A percentile compares a stretch with the other conserved stretches of the same genome.
phyloP scores from a whole-genome alignment of 2,888 invertebrate species.

The Nephrotoma appendiculata region DNA sequence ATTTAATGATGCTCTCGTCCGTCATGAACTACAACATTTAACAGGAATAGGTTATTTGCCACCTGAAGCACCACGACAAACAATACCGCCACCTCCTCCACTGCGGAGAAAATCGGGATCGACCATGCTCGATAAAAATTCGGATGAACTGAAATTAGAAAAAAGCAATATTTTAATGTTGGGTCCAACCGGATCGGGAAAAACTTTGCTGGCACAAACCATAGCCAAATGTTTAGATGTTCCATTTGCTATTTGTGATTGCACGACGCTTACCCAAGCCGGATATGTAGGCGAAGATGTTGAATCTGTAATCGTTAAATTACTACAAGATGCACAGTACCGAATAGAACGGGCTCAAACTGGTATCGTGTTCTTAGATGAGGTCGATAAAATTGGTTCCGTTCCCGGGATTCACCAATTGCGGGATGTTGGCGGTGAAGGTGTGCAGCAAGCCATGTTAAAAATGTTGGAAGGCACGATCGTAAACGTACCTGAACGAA shows the following conservation, averaged over 20 bases:
- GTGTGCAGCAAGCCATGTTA: slow-evolving; percentile 94
- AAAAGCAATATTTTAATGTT: slow-evolving; percentile 93
- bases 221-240: slow-evolving; percentile 96
- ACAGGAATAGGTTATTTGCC: slow-evolving; percentile 54
- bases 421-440: slow-evolving; percentile 94
- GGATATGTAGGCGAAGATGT: slow-evolving; percentile 99
- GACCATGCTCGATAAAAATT: slow-evolving; percentile 67
- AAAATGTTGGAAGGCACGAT: slow-evolving; percentile 97
- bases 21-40: slow-evolving; percentile 66
- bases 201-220: slow-evolving; percentile 93
- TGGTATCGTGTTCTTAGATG: slow-evolving; percentile 96
- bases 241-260: slow-evolving; percentile 98
- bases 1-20: slow-evolving; percentile 23
- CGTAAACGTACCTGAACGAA: slow-evolving; percentile 92
- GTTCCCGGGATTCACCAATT: slow-evolving; percentile 84
- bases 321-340: slow-evolving; percentile 92
- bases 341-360: slow-evolving; percentile 95
- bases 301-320: slow-evolving; percentile 93
- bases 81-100: slow-evolving; percentile 16
- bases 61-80: slow-evolving; percentile 24
- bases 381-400: slow-evolving; percentile 98
- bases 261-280: slow-evolving; percentile 89
- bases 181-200: slow-evolving; percentile 95
- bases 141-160: slow-evolving; percentile 74
- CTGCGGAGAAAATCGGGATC: slow-evolving; percentile 39